A percentile compares a stretch with the other conserved stretches of the same genome.
Conservation (phyloP, 2,888 invertebrate species). For the Eumerus sabulonum region DNA sequence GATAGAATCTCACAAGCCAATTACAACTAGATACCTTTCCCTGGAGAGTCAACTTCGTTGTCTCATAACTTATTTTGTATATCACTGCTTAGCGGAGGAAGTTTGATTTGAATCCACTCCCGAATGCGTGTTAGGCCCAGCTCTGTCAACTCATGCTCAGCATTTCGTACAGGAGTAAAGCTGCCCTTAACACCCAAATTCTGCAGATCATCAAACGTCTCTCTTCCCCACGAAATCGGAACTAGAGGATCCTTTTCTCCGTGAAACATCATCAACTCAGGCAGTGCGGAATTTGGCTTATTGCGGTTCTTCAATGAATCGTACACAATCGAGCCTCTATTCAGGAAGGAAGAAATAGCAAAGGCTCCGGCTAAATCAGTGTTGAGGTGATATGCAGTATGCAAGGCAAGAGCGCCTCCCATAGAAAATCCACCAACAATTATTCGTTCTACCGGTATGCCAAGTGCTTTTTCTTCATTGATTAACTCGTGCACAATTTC, state of each 20-base stretch:
- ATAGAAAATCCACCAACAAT: constrained; percentile 92
- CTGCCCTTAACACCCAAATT: constrained; percentile 83
- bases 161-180: constrained; percentile 82
- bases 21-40: too few species aligned
- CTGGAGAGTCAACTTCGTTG: too few species aligned
- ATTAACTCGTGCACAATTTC: constrained; percentile 83
- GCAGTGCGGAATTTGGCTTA: constrained; percentile 61
- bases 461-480: constrained; percentile 83
- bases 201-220: constrained; percentile 82
- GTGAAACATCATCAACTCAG: constrained; percentile 76
- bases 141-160: constrained; percentile 84
- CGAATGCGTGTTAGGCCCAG: constrained; percentile 82
- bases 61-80: constrained; percentile 67
- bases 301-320: constrained; percentile 79
- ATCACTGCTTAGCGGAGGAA: constrained; percentile 77
- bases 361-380: constrained; percentile 86
- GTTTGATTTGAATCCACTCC: constrained; percentile 82
- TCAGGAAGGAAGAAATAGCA: constrained; percentile 88
- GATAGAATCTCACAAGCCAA: too few species aligned
- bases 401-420: constrained; percentile 89
- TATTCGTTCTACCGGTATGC: constrained; percentile 85
- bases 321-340: constrained; percentile 85
- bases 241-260: constrained; percentile 83
- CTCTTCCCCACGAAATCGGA: constrained; percentile 83
- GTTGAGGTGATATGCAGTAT: constrained; percentile 85